Percentiles rank a stretch among this genome's conserved stretches.
phyloP scores from a whole-genome alignment of 2,888 invertebrate species.

The Drosophila subsilvestris region DNA sequence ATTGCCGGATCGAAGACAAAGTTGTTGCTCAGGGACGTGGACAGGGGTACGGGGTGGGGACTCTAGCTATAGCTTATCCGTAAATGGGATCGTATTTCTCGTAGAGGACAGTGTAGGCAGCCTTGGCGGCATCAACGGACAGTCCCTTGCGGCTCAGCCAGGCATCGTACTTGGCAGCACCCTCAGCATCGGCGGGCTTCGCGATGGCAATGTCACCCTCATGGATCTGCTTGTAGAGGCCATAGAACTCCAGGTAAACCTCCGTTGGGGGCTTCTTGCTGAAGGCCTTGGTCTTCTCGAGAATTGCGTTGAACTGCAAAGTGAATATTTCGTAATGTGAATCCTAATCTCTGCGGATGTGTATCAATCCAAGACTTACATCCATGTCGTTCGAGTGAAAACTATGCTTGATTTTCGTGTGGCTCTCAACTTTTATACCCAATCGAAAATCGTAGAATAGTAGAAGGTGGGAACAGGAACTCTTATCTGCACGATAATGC shows the following conservation, averaged over 20 bases:
- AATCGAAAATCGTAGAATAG: background rate
- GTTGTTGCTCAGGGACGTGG: background rate
- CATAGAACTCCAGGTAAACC: constrained; percentile 93
- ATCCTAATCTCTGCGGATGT: background rate
- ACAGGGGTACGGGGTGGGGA: background rate
- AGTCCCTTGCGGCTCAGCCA: constrained; percentile 94
- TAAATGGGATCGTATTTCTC: constrained; percentile 85
- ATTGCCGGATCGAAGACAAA: constrained; percentile 14
- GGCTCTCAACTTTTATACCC: constrained; percentile 56
- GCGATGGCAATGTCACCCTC: constrained; percentile 92
- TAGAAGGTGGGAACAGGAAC: background rate
- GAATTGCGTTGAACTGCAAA: constrained; percentile 61
- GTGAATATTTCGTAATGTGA: background rate
- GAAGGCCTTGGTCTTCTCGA: constrained; percentile 87
- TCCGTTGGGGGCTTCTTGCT: constrained; percentile 90
- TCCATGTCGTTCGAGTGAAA: constrained; percentile 54
- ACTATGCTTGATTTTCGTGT: constrained; percentile 53
- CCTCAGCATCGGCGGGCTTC: constrained; percentile 94
- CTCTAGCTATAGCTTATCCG: constrained; percentile 51
- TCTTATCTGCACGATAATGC: background rate
- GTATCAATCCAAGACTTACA: constrained; percentile 50
- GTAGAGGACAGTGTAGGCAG: constrained; percentile 91
- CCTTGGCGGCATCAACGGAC: constrained; percentile 90
- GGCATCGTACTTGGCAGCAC: constrained; percentile 96
- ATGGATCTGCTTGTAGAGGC: constrained; percentile 92